Evolutionary conservation across 2,113 vertebrate species (phyloP).

Genomic region (Lichenostomus cassidix): DNA sequence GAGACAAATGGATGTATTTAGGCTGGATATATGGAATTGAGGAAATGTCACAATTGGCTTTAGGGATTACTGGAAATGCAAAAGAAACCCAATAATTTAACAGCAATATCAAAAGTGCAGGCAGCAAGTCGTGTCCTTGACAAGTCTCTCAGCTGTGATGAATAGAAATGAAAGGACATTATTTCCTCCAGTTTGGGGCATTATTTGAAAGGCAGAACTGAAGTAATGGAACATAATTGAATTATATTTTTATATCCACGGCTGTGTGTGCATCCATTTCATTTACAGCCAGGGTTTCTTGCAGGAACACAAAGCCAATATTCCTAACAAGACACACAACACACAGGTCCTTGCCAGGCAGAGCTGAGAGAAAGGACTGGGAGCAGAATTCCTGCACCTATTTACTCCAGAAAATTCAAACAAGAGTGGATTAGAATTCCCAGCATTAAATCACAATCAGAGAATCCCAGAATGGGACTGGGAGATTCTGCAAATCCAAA

Average conservation of each 20-base stretch:
- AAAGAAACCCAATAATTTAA: constrained; percentile 10
- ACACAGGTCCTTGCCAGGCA: neutral
- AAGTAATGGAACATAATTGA: neutral
- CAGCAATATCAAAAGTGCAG: neutral
- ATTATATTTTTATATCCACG: neutral
- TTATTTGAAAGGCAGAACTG: neutral
- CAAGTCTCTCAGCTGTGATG: neutral
- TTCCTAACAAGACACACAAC: neutral
- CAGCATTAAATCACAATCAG: neutral
- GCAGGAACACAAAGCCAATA: neutral
- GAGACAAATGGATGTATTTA: neutral
- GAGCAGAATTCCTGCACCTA: neutral
- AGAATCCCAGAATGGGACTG: neutral
- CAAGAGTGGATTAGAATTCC: neutral
- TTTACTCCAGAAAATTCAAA: neutral
- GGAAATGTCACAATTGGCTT: constrained; percentile 16
- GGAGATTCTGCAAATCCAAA: neutral
- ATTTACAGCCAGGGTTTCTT: neutral
- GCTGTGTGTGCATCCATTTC: neutral
- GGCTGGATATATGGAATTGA: neutral
- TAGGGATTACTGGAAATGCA: constrained; percentile 16
- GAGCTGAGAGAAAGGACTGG: neutral
- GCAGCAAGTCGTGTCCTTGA: constrained; percentile 18
- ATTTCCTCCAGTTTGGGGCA: neutral
- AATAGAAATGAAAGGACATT: neutral